Evolutionary conservation across 64 coral and sea anemone genomes (phyloP), one percentile per base, ranked within the genome.

Genomic region (Actinia equina): DNA sequence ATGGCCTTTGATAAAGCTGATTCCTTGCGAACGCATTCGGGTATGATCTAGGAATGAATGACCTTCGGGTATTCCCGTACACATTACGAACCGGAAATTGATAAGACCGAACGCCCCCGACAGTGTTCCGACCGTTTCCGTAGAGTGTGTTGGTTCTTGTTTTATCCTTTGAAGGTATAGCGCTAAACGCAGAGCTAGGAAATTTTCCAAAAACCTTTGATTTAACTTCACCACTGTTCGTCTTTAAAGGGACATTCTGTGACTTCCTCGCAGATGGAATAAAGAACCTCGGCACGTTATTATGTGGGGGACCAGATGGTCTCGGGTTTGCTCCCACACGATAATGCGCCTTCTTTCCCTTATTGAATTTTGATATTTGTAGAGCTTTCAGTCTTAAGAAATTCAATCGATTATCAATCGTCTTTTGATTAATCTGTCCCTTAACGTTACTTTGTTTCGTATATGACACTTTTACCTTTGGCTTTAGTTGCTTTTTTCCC

Each of bases 391-490:
- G 17, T 81, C 78, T 81, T 52, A 81, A 81, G 6, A 81, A 20
- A 6, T 81, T 16, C 18, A 81, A 52, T 81, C 22, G 43, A 30
- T 44, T 18, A 22, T 81, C 78, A 17, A 81, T 81, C 2, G 78
- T 52, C 13, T 81, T 52, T 22, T 81, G 78, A 20, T 52, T 81
- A 52, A 81, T 23, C 27, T 81, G 78, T 22, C 78, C 78, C 27
- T 81, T 81, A 3, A 81, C 45, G 45, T 81, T 81, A 81, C 22
- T 81, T 52, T 81, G 78, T 20, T 81, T 81, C 0, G 78, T 81
- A 17, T 81, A 81, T 9, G 78, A 22, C 6, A 81, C 43, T 22
- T 52, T 81, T 49, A 15, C 44, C 62, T 65, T 74, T 42, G 26
- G 69, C 69, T 74, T 74, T 1, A 52, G 78, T 52, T 49, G 49